Evolutionary conservation across 2,113 vertebrate species (phyloP).

Genomic region (Peromyscus maniculatus): DNA sequence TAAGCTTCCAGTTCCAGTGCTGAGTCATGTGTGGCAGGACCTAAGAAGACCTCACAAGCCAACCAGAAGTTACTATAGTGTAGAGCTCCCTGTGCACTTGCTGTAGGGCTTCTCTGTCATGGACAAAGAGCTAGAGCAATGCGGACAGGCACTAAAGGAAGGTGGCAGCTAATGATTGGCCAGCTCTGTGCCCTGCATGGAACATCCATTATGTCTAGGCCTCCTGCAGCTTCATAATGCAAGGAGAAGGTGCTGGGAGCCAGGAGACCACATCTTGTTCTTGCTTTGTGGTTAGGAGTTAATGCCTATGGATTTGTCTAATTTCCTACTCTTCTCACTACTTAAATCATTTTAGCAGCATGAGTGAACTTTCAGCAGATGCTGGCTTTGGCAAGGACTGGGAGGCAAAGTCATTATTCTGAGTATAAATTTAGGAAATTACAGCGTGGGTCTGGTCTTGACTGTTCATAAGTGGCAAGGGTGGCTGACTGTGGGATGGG

Average conservation of each 20-base stretch:
- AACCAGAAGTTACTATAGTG: neutral
- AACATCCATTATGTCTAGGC: neutral
- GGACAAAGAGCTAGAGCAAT: constrained; percentile 61
- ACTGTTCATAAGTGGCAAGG: neutral
- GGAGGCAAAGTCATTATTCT: constrained; percentile 30
- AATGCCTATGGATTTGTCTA: constrained; percentile 60
- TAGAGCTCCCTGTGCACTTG: constrained; percentile 2
- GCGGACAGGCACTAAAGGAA: constrained; percentile 8
- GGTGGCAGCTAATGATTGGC: neutral
- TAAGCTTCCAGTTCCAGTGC: neutral
- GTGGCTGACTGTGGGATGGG: neutral
- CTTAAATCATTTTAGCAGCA: constrained; percentile 45
- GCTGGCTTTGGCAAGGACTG: neutral
- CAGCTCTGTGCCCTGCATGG: neutral
- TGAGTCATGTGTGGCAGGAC: neutral
- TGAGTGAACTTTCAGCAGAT: constrained; percentile 50
- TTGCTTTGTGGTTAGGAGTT: constrained; percentile 49
- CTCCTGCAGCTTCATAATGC: neutral
- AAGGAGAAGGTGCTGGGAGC: neutral
- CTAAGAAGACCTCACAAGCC: constrained; percentile 24
- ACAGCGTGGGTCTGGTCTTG: neutral
- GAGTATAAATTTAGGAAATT: constrained; percentile 47
- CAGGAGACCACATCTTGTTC: neutral
- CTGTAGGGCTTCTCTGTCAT: neutral
- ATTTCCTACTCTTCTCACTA: constrained; percentile 64